phyloP scores from a whole-genome alignment of 2,888 invertebrate genomes.

The Dryocosmus kuriphilus region DNA sequence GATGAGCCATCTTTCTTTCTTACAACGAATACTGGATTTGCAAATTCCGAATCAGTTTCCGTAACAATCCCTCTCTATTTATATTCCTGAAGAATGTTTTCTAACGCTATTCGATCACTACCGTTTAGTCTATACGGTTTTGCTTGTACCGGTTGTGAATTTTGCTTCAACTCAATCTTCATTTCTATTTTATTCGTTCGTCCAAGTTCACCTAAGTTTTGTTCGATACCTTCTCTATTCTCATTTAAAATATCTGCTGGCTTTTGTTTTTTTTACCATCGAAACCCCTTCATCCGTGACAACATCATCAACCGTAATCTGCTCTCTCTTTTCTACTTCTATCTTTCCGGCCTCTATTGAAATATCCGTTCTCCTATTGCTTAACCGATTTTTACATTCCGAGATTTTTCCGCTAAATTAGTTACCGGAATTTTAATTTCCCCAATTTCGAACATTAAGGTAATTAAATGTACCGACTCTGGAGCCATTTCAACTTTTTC shows the following conservation, averaged over 20 bases:
- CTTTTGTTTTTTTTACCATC: conserved; percentile 32
- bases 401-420: not conserved
- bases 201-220: conserved; percentile 35
- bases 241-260: conserved; percentile 41
- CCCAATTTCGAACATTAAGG: conserved; percentile 5
- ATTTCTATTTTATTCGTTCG: conserved; percentile 38
- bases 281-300: conserved; percentile 24
- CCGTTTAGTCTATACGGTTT: conserved; percentile 21
- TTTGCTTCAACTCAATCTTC: too few relatives aligned
- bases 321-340: not conserved
- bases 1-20: too few relatives aligned
- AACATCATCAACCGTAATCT: conserved; percentile 23
- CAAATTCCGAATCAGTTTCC: too few relatives aligned
- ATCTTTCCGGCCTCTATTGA: not conserved
- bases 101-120: conserved; percentile 43
- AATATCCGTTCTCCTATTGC: not conserved
- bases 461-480: conserved; percentile 39
- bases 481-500: conserved; percentile 1
- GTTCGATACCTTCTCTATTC: conserved; percentile 40
- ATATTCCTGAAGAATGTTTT: too few relatives aligned
- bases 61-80: too few relatives aligned
- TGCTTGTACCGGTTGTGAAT: conserved; percentile 12
- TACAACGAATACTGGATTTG: too few relatives aligned
- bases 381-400: not conserved
- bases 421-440: not conserved